Evolutionary conservation across 2,888 invertebrate species (phyloP).

Genomic region (Dyspetes luteomarginatus): DNA sequence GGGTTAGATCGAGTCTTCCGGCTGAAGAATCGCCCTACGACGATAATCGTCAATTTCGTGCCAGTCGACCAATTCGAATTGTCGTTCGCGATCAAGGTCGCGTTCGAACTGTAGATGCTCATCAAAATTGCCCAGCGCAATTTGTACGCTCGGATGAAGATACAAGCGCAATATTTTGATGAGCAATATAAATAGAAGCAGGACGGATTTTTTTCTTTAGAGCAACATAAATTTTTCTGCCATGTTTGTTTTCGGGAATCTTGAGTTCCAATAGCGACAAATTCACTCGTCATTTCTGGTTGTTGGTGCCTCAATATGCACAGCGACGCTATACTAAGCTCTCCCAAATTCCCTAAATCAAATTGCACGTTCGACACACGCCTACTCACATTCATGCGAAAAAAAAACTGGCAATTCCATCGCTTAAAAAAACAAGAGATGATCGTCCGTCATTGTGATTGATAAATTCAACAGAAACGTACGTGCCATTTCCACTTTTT

Average conservation of each 20-base stretch:
- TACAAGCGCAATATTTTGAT: neutral
- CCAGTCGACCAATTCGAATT: neutral
- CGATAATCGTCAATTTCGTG: neutral
- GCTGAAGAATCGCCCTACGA: neutral
- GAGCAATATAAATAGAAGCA: no score
- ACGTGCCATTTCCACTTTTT: neutral
- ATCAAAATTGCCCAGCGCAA: slow-evolving; percentile 69
- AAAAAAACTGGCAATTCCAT: no score
- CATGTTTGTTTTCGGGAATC: no score
- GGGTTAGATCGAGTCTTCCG: neutral
- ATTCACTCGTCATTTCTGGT: no score
- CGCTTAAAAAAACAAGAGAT: neutral
- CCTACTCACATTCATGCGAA: no score
- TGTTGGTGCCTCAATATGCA: no score
- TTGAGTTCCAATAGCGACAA: no score
- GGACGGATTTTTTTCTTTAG: no score
- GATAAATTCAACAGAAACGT: neutral
- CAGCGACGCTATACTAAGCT: no score
- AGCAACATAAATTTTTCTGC: no score
- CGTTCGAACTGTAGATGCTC: slow-evolving; percentile 58
- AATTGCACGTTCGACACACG: no score
- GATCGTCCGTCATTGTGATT: neutral
- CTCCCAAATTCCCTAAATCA: no score
- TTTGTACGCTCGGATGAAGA: slow-evolving; percentile 30
- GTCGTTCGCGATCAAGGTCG: slow-evolving; percentile 8